Evolutionary conservation across 1,140 invertebrate genomes (phyloP).

Genomic region (Dendroctonus valens): DNA sequence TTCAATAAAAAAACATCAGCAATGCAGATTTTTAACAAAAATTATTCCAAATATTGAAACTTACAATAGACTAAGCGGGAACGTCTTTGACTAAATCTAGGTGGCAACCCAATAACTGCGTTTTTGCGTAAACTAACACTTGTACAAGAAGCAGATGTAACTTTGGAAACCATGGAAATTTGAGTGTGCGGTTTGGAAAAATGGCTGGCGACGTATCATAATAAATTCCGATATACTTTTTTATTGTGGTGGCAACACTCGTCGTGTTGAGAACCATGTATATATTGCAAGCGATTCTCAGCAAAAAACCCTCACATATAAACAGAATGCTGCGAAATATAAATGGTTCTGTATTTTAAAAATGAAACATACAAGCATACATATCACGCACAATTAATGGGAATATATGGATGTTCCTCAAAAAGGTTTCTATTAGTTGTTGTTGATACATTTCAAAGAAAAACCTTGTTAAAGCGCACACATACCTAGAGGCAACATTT

Average conservation of each 20-base stretch:
- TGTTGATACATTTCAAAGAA: too few relatives aligned
- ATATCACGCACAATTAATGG: conserved; percentile 31
- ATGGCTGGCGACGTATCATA: conserved; percentile 34
- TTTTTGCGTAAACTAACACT: conserved; percentile 29
- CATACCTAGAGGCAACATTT: too few relatives aligned
- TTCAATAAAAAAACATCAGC: too few relatives aligned
- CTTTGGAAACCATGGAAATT: conserved; percentile 33
- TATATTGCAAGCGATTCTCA: neutral
- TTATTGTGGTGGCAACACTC: conserved; percentile 46
- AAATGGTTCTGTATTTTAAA: conserved; percentile 19
- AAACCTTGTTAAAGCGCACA: too few relatives aligned
- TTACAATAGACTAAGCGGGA: too few relatives aligned
- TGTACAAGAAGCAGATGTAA: conserved; percentile 34
- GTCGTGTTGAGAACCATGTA: conserved; percentile 38
- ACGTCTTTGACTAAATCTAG: neutral
- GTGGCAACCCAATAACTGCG: conserved; percentile 28
- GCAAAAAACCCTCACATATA: neutral
- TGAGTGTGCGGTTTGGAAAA: conserved; percentile 38
- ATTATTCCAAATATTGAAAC: too few relatives aligned
- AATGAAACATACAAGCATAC: conserved; percentile 33
- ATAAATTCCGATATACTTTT: conserved; percentile 21
- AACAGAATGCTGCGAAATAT: conserved; percentile 10
- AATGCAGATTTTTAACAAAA: too few relatives aligned
- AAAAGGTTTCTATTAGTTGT: too few relatives aligned
- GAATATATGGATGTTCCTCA: conserved; percentile 8